Conservation (phyloP, 2,888 invertebrate species). For the Drosophila stalkeri region DNA sequence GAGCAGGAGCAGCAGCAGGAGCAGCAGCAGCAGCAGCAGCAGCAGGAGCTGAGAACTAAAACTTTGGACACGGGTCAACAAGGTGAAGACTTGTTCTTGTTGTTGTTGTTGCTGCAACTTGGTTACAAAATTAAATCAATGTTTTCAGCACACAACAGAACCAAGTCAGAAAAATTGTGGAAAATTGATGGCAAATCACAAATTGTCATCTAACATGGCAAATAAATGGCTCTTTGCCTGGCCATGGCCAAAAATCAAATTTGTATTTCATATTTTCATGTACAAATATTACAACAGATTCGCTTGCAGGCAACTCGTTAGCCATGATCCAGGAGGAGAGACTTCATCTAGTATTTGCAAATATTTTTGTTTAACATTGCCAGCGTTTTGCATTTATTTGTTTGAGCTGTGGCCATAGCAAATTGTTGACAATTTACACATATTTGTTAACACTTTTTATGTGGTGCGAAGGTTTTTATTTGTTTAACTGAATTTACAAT, state of each 20-base stretch:
- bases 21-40: neutral
- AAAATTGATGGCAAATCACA: conserved; percentile 13
- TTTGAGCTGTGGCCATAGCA: conserved; percentile 17
- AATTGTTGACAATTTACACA: conserved; percentile 21
- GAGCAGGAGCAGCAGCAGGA: no score
- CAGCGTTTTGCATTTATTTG: conserved; percentile 27
- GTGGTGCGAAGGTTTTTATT: neutral
- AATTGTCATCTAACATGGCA: neutral
- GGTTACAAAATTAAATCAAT: conserved; percentile 62
- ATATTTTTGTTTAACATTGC: conserved; percentile 30
- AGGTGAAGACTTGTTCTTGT: conserved; percentile 28
- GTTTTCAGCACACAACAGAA: conserved; percentile 27
- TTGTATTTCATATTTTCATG: conserved; percentile 50
- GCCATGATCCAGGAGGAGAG: neutral
- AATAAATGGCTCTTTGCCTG: neutral
- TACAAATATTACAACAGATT: conserved; percentile 39
- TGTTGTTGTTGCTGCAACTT: conserved; percentile 26
- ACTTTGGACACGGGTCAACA: conserved; percentile 25
- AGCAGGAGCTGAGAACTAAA: neutral
- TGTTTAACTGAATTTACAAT: neutral
- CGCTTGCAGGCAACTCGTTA: conserved; percentile 14
- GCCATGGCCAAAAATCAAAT: neutral
- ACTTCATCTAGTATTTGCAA: conserved; percentile 43
- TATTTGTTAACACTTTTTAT: neutral
- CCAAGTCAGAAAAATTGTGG: conserved; percentile 30